phyloP scores from a whole-genome alignment of 2,113 vertebrate species.

The Rostratula benghalensis region DNA sequence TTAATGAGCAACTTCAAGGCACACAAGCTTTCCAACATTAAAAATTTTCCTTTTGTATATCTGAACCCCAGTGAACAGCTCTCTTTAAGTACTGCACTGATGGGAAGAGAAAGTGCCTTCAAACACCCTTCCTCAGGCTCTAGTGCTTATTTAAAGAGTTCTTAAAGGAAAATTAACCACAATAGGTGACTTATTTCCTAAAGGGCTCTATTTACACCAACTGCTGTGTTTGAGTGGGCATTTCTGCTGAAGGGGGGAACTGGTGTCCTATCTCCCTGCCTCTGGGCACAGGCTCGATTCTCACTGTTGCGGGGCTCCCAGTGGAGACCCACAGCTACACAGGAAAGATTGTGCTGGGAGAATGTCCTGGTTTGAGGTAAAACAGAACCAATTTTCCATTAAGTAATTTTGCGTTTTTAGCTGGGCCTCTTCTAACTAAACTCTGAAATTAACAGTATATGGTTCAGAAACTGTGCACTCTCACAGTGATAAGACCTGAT shows the following conservation, averaged over 20 bases:
- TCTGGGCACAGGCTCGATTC: not conserved
- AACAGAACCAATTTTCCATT: too few species aligned
- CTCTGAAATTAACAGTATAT: too few species aligned
- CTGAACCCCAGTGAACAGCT: not conserved
- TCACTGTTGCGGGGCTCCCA: accelerated
- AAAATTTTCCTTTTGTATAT: not conserved
- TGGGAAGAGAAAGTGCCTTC: not conserved
- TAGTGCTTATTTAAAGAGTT: accelerated
- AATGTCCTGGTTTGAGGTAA: too few species aligned
- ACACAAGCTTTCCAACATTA: not conserved
- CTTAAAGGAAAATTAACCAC: not conserved
- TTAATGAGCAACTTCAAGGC: not conserved
- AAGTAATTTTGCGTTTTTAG: too few species aligned
- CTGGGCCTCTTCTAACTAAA: too few species aligned
- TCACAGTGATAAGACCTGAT: too few species aligned
- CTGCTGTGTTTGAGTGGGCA: not conserved
- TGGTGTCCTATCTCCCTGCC: accelerated
- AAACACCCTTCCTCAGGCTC: accelerated
- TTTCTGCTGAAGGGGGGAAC: too few species aligned
- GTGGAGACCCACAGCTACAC: accelerated
- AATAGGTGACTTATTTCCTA: not conserved
- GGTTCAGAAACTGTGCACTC: too few species aligned
- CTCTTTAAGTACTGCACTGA: not conserved
- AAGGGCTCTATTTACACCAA: not conserved
- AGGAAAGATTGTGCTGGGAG: not conserved